Conservation (phyloP, 2,113 vertebrate genomes). For the Orcinus orca region DNA sequence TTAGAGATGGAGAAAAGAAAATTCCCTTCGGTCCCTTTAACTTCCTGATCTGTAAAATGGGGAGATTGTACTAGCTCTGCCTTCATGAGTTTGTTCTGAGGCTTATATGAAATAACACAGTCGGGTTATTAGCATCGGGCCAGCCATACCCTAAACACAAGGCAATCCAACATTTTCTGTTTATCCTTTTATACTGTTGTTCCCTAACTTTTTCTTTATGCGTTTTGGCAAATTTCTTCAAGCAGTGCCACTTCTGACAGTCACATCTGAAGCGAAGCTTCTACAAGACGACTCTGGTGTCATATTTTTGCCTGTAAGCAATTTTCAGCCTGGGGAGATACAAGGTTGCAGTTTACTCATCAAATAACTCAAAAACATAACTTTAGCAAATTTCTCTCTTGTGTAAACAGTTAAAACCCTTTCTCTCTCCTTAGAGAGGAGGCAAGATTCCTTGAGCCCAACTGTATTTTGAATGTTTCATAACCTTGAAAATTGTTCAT, state of each 20-base stretch:
- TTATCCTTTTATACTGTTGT: background rate
- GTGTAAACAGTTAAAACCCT: background rate
- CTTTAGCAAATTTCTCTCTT: constrained; percentile 27
- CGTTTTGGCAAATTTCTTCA: background rate
- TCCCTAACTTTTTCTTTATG: background rate
- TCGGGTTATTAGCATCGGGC: background rate
- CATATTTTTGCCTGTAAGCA: background rate
- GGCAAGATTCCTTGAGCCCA: background rate
- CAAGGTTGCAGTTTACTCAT: constrained; percentile 5
- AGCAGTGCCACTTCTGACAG: background rate
- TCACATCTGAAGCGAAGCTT: background rate
- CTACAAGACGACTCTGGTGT: background rate
- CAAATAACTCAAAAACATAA: background rate
- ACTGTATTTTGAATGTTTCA: background rate
- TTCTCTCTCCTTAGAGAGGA: background rate
- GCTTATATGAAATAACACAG: fast-evolving
- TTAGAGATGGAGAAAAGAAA: background rate
- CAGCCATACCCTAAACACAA: fast-evolving
- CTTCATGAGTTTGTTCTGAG: background rate
- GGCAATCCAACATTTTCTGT: background rate
- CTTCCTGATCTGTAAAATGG: background rate
- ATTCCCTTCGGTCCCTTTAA: background rate
- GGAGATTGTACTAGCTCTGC: fast-evolving
- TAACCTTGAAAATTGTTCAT: constrained; percentile 26
- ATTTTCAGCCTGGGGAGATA: background rate